Evolutionary conservation across 2,888 invertebrate genomes (phyloP), one percentile per base, ranked within the genome.

Genomic region (Schizotus pectinicornis): DNA sequence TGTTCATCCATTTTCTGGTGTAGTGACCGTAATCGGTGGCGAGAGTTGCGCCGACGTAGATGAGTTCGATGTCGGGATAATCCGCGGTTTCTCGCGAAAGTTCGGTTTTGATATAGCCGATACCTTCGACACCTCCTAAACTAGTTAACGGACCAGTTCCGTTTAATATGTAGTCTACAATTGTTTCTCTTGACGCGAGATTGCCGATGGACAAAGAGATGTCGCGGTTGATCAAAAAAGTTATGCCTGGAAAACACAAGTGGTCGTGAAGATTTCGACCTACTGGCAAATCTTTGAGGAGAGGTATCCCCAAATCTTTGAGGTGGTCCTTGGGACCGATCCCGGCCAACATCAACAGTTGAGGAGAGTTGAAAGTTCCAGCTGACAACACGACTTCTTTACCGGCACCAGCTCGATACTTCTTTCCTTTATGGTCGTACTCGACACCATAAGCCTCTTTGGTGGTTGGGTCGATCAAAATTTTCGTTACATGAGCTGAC

Each of bases 301-400:
- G 82, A 0, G 84, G 81, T 59, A 90, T 88, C 11, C 81, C 82
- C 1, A 86, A 71, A 1, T 83, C 77, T 59, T 82, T 70, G 47
- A 89, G 74, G 63, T 88, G 86, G 2, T 83, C 76, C 59, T 75
- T 80, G 0, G 88, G 88, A 0, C 88, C 88, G n/a, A 89, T 77
- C 2, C 88, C 88, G 0, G 86, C 86, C 1, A 88, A 76, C 86
- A 88, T 86, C 11, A 88, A 69, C 7, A 94, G 74, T 76, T 94
- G 92, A 0, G 94, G 90, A 0, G 91, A 88, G 77, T 90, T 91
- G 62, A 94, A 87, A 0, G 92, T 86, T 56, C 67, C 86, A 41
- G 82, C 86, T 67, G 84, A 82, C 9, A 87, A 67, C 53, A 87
- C 84, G 0, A 87, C 80, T 66, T 84, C 84, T 61, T 81, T 83